Evolutionary conservation across 2,113 vertebrate species (phyloP).

Genomic region (Salvator merianae): DNA sequence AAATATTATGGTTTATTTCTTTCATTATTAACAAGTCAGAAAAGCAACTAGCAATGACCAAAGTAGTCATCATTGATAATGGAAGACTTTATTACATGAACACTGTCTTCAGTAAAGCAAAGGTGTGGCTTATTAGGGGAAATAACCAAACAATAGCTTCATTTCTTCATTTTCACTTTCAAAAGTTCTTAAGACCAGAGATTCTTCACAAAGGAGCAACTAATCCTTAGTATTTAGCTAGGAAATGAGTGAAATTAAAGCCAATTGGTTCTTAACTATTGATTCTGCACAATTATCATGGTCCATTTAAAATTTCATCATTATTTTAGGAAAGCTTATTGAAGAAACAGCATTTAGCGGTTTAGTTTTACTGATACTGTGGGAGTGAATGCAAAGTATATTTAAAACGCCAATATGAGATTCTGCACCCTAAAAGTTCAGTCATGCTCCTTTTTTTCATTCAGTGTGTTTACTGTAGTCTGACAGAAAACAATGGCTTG

Average conservation of each 20-base stretch:
- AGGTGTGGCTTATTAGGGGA: slow-evolving; percentile 13
- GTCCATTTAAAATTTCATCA: not conserved
- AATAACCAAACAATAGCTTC: slow-evolving; percentile 17
- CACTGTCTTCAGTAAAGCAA: not conserved
- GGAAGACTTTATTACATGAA: not conserved
- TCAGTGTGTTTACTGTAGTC: slow-evolving; percentile 48
- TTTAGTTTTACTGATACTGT: slow-evolving; percentile 16
- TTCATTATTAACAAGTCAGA: not conserved
- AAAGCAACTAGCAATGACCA: not conserved
- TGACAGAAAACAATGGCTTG: slow-evolving; percentile 54
- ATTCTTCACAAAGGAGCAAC: slow-evolving; percentile 5
- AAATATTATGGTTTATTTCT: not conserved
- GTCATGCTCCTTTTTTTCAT: not conserved
- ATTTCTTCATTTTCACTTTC: not conserved
- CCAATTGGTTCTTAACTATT: slow-evolving; percentile 31
- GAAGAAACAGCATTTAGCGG: slow-evolving; percentile 31
- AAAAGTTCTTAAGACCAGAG: not conserved
- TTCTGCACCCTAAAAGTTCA: slow-evolving; percentile 42
- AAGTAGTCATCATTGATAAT: not conserved
- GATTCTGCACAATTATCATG: slow-evolving; percentile 13
- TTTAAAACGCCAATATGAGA: slow-evolving; percentile 39
- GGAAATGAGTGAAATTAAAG: slow-evolving; percentile 39
- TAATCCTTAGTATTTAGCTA: slow-evolving; percentile 38
- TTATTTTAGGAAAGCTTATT: slow-evolving; percentile 24
- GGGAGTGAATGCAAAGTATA: slow-evolving; percentile 17